A percentile compares a stretch with the other conserved stretches of the same genome.
These are phyloP conservation scores for Sorex fumeus DNA, from an alignment of 2,113 vertebrate species.

Conservation along the genomic window DNA sequence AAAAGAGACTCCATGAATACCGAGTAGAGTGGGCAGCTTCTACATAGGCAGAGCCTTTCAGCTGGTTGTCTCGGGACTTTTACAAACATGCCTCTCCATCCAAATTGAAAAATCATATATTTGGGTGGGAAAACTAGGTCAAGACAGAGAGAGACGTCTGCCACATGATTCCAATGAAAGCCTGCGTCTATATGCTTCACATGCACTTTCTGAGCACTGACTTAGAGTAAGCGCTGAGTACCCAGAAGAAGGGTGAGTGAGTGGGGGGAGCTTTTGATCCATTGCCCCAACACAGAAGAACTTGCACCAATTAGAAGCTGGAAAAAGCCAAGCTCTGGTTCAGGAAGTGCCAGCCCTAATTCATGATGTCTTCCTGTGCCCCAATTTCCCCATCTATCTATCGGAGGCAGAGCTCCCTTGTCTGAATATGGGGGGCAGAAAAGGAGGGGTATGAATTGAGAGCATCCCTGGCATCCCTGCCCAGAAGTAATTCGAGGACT, in stretches of 20 bases:
- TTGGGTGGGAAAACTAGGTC: constrained; percentile 65
- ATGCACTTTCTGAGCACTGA: constrained; percentile 30
- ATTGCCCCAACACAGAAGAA: background rate
- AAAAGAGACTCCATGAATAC: constrained; percentile 60
- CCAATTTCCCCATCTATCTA: constrained; percentile 3
- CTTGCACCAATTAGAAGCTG: background rate
- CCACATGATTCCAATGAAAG: constrained; percentile 44
- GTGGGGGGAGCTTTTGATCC: background rate
- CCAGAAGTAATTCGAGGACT: background rate
- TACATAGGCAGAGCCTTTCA: background rate
- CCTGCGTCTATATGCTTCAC: constrained; percentile 24
- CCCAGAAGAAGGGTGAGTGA: background rate
- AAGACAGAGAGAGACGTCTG: constrained; percentile 42
- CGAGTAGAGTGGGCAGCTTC: background rate
- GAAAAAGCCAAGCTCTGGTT: background rate
- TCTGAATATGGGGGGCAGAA: background rate
- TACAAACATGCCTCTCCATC: background rate
- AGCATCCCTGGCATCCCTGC: background rate
- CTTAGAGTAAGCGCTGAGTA: background rate
- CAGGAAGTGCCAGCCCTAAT: background rate
- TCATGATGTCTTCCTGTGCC: background rate
- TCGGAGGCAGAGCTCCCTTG: background rate
- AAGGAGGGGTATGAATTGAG: background rate
- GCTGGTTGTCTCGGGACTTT: background rate
- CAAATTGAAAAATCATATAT: constrained; percentile 61